Evolutionary conservation across 2,888 invertebrate species (phyloP), one percentile per base, ranked within the genome.

Genomic region (Bimastos eiseni): DNA sequence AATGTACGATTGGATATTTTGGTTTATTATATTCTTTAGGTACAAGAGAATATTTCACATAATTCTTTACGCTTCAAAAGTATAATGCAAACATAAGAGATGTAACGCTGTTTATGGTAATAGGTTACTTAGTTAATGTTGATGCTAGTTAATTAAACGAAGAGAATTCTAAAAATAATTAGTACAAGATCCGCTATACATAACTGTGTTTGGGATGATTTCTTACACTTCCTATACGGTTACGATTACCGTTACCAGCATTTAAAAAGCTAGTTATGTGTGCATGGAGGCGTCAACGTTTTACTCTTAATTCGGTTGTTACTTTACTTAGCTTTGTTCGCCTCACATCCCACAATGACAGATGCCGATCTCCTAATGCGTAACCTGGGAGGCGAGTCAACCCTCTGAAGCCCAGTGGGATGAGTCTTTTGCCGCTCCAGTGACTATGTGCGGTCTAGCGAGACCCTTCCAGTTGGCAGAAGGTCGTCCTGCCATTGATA

Each of bases 401-500:
- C 70, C 24, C 24, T 70, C 70, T 70, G 70, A 70, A 70, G 70
- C 70, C 70, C n/a, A 70, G 70, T 70, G 70, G 70, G 70, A 70
- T n/a, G 70, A 70, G 70, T 70, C 70, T 11, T 70, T 70, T 70
- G 4, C 70, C 70, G 70, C 70, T 70, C n/a, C 70, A 70, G 30
- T n/a, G 70, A 70, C 70, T 2, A 49, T 49, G 70, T n/a, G 70
- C 70, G 70, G 70, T 70, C 70, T 30, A 70, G 30, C 70, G 70
- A 70, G 70, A 70, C 70, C 70, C 70, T 70, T 70, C 70, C 70
- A 70, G 70, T 70, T 70, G n/a, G 70, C 70, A 11, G 70, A 70
- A n/a, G 70, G 70, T 70, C 70, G 70, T 70, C 70, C 70, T n/a
- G 70, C 70, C 70, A 70, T 70, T 70, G 70, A 70, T 70, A 70